Conservation (phyloP, 2,888 invertebrate genomes). For the Thecophora atra region DNA sequence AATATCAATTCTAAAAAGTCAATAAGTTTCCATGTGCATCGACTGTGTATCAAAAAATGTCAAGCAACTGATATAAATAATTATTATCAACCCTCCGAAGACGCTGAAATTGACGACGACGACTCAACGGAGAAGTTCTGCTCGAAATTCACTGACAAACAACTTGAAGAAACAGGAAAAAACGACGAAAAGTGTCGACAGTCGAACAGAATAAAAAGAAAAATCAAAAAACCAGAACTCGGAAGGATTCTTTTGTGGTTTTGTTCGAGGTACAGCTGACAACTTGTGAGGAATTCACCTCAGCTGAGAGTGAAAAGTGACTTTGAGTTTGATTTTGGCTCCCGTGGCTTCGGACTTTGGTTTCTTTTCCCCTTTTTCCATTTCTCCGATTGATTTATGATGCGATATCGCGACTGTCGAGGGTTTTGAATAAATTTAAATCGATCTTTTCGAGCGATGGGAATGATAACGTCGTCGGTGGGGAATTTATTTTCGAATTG, state of each 20-base stretch:
- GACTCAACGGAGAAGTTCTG: not conserved
- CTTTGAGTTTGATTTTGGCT: not conserved
- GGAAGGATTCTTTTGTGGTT: not conserved
- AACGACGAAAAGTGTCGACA: not conserved
- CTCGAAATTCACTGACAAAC: constrained; percentile 15
- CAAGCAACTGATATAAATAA: not conserved
- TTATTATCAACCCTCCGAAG: not conserved
- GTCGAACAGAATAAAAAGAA: constrained; percentile 9
- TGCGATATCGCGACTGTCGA: constrained; percentile 19
- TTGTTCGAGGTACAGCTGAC: constrained; percentile 2
- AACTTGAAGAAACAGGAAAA: constrained; percentile 15
- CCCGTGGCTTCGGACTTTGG: not conserved
- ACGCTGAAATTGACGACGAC: not conserved
- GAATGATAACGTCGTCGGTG: constrained; percentile 12
- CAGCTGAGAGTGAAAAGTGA: too few species aligned
- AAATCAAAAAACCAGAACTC: not conserved
- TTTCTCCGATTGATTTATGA: constrained; percentile 25
- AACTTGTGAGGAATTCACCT: not conserved
- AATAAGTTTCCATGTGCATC: too few species aligned
- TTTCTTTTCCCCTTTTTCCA: not conserved
- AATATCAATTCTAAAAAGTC: not conserved
- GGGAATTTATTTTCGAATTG: not conserved
- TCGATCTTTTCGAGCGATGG: constrained; percentile 27
- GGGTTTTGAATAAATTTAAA: constrained; percentile 28
- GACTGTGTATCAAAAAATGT: too few species aligned